These are phyloP conservation scores for Catamblyrhynchus diadema DNA, from an alignment of 2,797 vertebrate genomes.

Conservation along the genomic window DNA sequence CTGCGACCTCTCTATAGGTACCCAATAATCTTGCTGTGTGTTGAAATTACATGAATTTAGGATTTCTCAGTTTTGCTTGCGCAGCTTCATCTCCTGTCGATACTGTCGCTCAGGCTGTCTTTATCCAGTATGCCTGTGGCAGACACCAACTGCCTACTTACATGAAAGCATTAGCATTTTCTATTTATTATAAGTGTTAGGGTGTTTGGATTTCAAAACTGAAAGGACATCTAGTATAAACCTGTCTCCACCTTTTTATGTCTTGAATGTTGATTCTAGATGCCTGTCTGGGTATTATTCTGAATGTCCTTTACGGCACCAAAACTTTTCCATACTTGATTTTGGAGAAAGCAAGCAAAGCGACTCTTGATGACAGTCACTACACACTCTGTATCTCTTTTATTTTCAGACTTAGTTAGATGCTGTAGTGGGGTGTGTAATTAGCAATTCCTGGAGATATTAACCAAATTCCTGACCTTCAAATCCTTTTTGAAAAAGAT, in stretches of 20 bases:
- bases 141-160: neutral
- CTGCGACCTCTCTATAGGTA: conserved; percentile 88
- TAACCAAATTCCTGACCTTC: neutral
- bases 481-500: neutral
- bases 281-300: neutral
- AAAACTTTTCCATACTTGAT: neutral
- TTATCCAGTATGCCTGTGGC: neutral
- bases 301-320: neutral
- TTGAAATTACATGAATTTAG: neutral
- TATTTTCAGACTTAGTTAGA: neutral
- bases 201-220: neutral
- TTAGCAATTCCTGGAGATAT: neutral
- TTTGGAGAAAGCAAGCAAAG: neutral
- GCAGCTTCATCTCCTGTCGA: neutral
- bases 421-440: neutral
- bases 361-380: neutral
- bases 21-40: neutral
- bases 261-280: neutral
- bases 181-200: neutral
- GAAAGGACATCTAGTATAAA: neutral
- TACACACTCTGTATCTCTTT: neutral
- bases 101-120: neutral
- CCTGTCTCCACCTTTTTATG: neutral
- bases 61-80: neutral
- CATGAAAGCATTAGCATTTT: neutral